Conservation (phyloP, 2,797 vertebrate genomes). For the Setipinna tenuifilis region DNA sequence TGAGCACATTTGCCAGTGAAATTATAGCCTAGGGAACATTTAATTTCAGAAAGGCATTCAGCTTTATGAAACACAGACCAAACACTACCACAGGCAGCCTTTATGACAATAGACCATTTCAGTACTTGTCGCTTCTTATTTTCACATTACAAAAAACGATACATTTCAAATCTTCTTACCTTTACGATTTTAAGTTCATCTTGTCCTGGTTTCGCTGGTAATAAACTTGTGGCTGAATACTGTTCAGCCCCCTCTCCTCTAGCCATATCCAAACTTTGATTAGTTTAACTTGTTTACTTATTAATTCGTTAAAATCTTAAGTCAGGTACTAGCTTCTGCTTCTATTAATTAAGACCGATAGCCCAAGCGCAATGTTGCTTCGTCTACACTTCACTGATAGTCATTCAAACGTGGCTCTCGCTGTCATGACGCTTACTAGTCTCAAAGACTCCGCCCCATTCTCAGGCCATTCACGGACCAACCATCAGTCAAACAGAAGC, state of each 20-base stretch:
- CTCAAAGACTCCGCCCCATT: slow-evolving; percentile 5
- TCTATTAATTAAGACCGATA: background rate
- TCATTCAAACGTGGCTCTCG: slow-evolving; percentile 14
- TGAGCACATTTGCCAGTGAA: background rate
- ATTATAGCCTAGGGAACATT: background rate
- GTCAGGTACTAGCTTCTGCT: background rate
- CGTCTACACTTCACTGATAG: background rate
- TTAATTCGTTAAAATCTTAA: background rate
- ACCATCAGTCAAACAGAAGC: background rate
- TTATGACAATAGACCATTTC: background rate
- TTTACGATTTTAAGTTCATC: slow-evolving; percentile 56
- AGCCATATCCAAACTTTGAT: slow-evolving; percentile 60
- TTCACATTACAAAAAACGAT: background rate
- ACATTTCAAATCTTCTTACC: slow-evolving; percentile 56
- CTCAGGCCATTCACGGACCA: background rate
- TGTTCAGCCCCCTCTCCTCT: slow-evolving; percentile 70
- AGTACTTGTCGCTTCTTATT: background rate
- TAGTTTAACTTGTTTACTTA: background rate
- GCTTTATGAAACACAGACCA: background rate
- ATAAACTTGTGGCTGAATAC: slow-evolving; percentile 55
- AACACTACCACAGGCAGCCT: background rate
- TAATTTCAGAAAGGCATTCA: background rate
- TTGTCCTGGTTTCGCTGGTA: slow-evolving; percentile 60
- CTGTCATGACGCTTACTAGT: slow-evolving; percentile 17
- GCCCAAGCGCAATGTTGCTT: background rate